Conservation (phyloP, 2,113 vertebrate species). For the Lanius ludovicianus region DNA sequence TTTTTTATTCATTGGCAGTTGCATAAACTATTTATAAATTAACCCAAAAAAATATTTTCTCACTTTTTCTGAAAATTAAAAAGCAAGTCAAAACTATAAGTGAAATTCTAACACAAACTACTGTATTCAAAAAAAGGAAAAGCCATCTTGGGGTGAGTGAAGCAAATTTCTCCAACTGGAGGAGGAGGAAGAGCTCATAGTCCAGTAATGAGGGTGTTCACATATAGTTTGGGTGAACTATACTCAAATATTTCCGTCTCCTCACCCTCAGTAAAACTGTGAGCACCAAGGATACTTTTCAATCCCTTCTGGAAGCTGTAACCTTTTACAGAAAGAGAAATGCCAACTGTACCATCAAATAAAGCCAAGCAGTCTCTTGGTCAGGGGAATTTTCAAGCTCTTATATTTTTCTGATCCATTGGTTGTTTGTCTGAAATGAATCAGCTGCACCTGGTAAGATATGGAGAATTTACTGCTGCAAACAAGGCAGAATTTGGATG, state of each 20-base stretch:
- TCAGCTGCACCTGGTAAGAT: neutral
- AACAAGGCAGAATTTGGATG: neutral
- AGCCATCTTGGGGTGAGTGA: neutral
- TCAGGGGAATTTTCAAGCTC: neutral
- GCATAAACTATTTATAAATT: neutral
- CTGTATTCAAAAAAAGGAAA: neutral
- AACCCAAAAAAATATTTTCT: neutral
- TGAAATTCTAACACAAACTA: neutral
- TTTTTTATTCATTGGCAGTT: neutral
- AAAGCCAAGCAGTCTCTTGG: neutral
- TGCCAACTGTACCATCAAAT: neutral
- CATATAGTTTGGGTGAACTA: neutral
- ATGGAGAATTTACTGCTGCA: neutral
- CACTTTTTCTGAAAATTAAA: neutral
- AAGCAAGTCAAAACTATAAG: neutral
- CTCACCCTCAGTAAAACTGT: neutral
- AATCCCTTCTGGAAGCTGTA: neutral
- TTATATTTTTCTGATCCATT: neutral
- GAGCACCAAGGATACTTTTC: neutral
- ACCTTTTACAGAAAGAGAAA: neutral
- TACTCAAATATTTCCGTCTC: neutral
- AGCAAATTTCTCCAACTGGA: neutral
- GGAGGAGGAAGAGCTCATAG: neutral
- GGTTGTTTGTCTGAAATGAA: neutral
- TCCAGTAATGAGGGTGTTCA: neutral